phyloP scores from a whole-genome alignment of 30 jellyfish, hydroid and myxozoan genomes.

The Turritopsis rubra region DNA sequence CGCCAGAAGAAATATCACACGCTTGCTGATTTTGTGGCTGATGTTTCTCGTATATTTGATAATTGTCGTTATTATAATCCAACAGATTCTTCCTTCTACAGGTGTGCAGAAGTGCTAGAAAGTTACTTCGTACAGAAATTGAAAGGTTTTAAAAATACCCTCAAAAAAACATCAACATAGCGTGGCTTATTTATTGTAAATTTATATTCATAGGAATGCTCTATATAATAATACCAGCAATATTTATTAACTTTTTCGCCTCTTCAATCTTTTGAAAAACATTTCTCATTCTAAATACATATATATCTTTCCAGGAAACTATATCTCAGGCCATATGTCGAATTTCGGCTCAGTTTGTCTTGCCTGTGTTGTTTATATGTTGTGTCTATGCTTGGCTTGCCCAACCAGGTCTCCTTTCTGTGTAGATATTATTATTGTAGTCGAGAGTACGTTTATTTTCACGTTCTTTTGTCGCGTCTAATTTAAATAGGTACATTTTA shows the following conservation, averaged over 20 bases:
- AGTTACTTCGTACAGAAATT: constrained; percentile 89
- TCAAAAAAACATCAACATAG: constrained; percentile 24
- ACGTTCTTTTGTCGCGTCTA: too few species aligned
- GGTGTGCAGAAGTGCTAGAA: constrained; percentile 95
- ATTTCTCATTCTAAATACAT: too few species aligned
- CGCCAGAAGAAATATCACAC: constrained; percentile 52
- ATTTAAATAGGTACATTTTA: too few species aligned
- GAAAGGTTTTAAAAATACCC: constrained; percentile 81
- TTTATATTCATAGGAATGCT: background rate
- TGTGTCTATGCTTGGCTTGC: too few species aligned
- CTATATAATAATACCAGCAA: background rate
- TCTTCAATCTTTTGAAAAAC: too few species aligned
- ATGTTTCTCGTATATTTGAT: constrained; percentile 90
- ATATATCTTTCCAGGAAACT: too few species aligned
- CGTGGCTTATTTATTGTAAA: background rate
- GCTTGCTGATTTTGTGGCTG: constrained; percentile 85
- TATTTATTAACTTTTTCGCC: background rate
- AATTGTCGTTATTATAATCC: constrained; percentile 88
- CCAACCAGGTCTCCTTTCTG: too few species aligned
- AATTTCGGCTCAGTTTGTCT: too few species aligned
- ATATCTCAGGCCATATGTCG: too few species aligned
- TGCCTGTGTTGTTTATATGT: too few species aligned
- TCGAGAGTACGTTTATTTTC: too few species aligned
- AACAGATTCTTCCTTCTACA: constrained; percentile 89
- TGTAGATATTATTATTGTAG: too few species aligned